Evolutionary conservation across 2,113 vertebrate genomes (phyloP).

Genomic region (Elephantulus edwardii): DNA sequence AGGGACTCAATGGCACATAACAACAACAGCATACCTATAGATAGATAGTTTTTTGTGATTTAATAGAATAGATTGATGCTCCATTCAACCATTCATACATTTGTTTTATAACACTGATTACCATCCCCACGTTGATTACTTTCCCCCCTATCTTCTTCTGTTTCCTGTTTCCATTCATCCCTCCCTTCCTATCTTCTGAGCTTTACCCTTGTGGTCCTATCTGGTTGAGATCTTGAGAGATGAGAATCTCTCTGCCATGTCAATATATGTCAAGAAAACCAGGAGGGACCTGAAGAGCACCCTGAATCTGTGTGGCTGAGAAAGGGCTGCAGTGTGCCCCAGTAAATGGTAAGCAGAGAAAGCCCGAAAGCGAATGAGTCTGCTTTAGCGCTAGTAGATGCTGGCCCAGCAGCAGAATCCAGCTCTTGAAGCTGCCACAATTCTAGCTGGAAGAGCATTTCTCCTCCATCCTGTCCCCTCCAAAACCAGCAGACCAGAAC

Average conservation of each 20-base stretch:
- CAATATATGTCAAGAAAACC: neutral
- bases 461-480: slow-evolving; percentile 28
- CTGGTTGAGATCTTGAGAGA: no score
- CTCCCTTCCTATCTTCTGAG: no score
- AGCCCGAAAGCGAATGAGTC: neutral
- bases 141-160: no score
- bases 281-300: neutral
- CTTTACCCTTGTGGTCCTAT: no score
- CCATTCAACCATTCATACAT: no score
- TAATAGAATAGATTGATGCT: no score
- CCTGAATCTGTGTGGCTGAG: neutral
- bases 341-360: neutral
- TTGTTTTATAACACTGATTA: no score
- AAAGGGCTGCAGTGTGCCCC: neutral
- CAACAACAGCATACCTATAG: no score
- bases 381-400: neutral
- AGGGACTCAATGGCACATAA: no score
- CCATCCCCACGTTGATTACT: no score
- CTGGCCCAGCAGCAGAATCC: neutral
- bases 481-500: slow-evolving; percentile 56
- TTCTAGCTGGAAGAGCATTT: slow-evolving; percentile 57
- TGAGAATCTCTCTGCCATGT: neutral
- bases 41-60: no score
- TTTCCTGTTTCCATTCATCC: no score
- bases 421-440: slow-evolving; percentile 1